Evolutionary conservation across 2,888 invertebrate species (phyloP).

Genomic region (Smittia sp.): DNA sequence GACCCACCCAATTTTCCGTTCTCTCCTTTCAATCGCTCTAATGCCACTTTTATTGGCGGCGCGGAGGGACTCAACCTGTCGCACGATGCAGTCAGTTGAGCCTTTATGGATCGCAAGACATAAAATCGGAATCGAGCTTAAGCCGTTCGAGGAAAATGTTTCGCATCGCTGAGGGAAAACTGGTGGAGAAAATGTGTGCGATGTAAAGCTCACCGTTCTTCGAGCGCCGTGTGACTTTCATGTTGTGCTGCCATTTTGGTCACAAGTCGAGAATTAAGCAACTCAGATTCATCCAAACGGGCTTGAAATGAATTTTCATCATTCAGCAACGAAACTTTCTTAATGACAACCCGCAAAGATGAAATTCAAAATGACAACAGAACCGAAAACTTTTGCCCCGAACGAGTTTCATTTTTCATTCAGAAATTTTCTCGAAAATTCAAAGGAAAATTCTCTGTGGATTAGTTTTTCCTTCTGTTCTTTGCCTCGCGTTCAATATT

Average conservation of each 20-base stretch:
- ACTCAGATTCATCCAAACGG: too few species aligned
- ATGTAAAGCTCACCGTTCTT: neutral
- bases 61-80: neutral
- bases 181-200: neutral
- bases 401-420: neutral
- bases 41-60: neutral
- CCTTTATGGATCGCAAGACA: too few species aligned
- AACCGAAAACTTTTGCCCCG: neutral
- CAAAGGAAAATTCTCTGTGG: conserved; percentile 1
- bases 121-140: too few species aligned
- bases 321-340: too few species aligned
- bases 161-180: too few species aligned
- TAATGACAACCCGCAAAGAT: too few species aligned
- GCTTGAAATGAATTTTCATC: too few species aligned
- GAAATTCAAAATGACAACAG: neutral
- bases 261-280: conserved; percentile 1
- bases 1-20: conserved; percentile 24
- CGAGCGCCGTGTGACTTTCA: too few species aligned
- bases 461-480: neutral
- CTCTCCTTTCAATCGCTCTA: conserved; percentile 9
- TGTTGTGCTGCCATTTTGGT: conserved; percentile 28
- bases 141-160: too few species aligned
- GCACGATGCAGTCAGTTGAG: neutral
- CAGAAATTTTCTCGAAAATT: conserved; percentile 6
- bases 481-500: conserved; percentile 15